A percentile compares a stretch with the other conserved stretches of the same genome.
Conservation (phyloP, 2,113 vertebrate genomes). For the Athene noctua region DNA sequence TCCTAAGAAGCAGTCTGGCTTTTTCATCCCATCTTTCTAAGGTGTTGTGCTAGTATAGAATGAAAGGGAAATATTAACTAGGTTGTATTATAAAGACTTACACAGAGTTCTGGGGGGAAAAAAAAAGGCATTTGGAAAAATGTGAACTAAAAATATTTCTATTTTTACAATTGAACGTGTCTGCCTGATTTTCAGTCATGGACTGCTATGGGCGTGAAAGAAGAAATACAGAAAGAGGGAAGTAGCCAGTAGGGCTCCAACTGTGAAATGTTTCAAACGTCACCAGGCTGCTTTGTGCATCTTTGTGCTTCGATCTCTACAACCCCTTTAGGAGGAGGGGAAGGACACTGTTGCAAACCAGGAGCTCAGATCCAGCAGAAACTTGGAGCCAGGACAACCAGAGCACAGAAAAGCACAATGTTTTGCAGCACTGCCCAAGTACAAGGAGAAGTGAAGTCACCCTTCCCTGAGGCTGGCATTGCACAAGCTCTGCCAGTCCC, state of each 20-base stretch:
- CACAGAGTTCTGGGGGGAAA: fast-evolving
- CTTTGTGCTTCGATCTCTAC: neutral
- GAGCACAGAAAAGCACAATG: neutral
- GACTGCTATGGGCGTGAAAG: neutral
- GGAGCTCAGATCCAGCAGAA: neutral
- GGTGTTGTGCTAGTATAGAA: neutral
- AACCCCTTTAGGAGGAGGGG: neutral
- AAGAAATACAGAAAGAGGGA: neutral
- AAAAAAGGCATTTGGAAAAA: neutral
- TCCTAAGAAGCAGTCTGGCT: neutral
- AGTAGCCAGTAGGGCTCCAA: neutral
- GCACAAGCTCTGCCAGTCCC: neutral
- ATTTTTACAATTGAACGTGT: neutral
- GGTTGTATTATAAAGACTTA: neutral
- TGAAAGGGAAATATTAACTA: conserved; percentile 1
- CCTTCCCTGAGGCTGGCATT: neutral
- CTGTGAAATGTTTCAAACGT: neutral
- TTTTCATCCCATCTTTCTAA: conserved; percentile 15
- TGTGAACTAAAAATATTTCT: neutral
- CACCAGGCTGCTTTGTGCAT: neutral
- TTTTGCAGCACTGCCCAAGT: neutral
- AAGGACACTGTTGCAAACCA: neutral
- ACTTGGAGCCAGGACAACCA: neutral
- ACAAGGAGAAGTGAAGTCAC: neutral
- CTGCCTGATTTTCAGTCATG: neutral